These are phyloP conservation scores for Dendrocopos noguchii DNA, from an alignment of 2,113 vertebrate species.

Conservation along the genomic window DNA sequence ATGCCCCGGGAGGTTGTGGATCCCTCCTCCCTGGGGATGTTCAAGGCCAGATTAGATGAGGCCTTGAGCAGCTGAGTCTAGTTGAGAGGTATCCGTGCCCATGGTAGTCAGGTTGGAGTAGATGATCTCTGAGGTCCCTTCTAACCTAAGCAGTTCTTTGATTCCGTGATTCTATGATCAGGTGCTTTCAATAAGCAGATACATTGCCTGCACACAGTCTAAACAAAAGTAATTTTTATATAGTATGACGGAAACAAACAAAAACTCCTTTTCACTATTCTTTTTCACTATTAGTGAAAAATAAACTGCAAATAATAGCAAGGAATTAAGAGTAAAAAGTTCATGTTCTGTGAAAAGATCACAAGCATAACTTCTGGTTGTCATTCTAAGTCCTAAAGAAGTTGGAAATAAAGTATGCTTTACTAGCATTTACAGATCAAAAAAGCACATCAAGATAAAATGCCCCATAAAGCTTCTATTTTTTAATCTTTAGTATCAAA, in stretches of 20 bases:
- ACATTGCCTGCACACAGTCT: fast-evolving
- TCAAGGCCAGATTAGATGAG: no score
- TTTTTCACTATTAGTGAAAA: neutral
- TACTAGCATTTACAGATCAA: neutral
- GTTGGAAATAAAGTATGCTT: neutral
- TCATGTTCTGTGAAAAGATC: neutral
- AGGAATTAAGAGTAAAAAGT: neutral
- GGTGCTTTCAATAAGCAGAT: neutral
- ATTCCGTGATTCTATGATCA: neutral
- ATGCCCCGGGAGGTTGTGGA: no score
- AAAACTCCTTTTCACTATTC: neutral
- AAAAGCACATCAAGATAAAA: neutral
- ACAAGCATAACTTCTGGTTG: neutral
- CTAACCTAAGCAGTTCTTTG: no score
- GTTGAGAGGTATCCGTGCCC: no score
- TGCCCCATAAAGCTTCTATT: neutral
- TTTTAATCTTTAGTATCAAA: neutral
- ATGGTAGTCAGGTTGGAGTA: no score
- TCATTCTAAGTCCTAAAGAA: neutral
- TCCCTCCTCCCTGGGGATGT: no score
- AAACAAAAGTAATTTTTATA: neutral
- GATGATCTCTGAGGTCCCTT: no score
- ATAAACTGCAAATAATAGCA: neutral
- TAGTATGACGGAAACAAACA: neutral
- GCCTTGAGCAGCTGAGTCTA: no score